Base-by-base conservation (phyloP, 2,888 invertebrate species). In the Teleiodes luculella region DNA sequence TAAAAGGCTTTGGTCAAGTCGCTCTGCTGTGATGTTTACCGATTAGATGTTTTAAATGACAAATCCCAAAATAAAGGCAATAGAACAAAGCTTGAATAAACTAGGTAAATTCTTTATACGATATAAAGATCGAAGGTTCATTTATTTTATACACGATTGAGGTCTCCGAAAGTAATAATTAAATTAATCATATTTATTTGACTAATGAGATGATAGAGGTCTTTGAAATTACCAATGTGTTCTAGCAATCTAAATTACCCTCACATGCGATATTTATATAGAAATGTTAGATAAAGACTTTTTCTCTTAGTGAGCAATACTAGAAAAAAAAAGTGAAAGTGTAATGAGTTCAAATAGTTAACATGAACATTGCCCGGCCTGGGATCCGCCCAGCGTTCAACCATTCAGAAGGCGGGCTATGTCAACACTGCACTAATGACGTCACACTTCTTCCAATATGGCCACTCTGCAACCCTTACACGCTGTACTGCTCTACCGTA, bases 391-490 rank as follows among this genome's bases (percentile, higher is more conserved):
- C 83, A 78, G 52, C 64, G 62, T 68, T 65, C 70, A 3, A 66
- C 75, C 74, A 81, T 85, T 85, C 80, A 83, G 72, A 80, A 82
- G 86, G 86, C 86, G 86, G 86, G 79, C 70, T 83, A 65, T 73
- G 81, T 82, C 80, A 87, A 89, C 87, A 87, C 58, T 64, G 69
- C 61, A 62, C 76, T 84, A 83, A 84, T 88, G 88, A 87, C 87
- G 86, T 87, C 87, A 87, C 70, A 66, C 77, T 76, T 71, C 74
- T 78, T 78, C 79, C 80, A 77, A 82, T 75, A 79, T 79, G 78
- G 83, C 82, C 74, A 81, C 83, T 83, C 76, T 52, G 67, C 76
- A 71, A 78, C 81, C 78, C 78, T 79, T 79, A 72, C 74, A 24
- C 43, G 13, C n/a, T 28, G 43, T 28, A 20, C 24, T 41, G 24